phyloP scores from a whole-genome alignment of 64 coral and sea anemone species.

The Dendrophyllia cribrosa region DNA sequence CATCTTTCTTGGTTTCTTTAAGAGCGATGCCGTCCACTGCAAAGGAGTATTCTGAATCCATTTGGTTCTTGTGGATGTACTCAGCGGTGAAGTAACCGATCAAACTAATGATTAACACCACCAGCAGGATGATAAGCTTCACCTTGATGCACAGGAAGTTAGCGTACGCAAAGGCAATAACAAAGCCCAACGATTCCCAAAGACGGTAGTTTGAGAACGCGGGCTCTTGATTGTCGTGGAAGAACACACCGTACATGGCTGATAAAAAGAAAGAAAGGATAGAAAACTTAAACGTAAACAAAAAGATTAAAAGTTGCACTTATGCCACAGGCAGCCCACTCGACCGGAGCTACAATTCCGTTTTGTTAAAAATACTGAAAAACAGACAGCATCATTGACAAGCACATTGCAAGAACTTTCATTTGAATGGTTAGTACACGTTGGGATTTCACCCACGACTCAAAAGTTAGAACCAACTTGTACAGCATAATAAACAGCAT shows the following conservation, averaged over 20 bases:
- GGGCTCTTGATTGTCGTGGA: constrained; percentile 92
- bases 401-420: no score
- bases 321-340: no score
- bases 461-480: no score
- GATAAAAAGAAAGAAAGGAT: constrained; percentile 17
- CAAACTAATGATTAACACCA: constrained; percentile 57
- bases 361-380: no score
- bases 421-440: no score
- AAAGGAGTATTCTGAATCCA: constrained; percentile 47
- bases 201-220: constrained; percentile 99
- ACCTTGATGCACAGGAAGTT: constrained; percentile 79
- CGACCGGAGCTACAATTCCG: no score
- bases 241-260: constrained; percentile 95
- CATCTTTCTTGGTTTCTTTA: not conserved
- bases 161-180: constrained; percentile 86
- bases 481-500: no score
- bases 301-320: no score
- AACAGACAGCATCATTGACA: no score
- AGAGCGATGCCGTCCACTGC: not conserved
- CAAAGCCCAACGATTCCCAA: constrained; percentile 95
- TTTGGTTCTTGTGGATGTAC: constrained; percentile 62
- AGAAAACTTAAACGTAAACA: not conserved
- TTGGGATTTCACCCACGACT: no score
- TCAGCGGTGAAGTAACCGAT: constrained; percentile 76
- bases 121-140: constrained; percentile 87